phyloP scores from a whole-genome alignment of 2,888 invertebrate genomes.

The Chaetoderma sp. region DNA sequence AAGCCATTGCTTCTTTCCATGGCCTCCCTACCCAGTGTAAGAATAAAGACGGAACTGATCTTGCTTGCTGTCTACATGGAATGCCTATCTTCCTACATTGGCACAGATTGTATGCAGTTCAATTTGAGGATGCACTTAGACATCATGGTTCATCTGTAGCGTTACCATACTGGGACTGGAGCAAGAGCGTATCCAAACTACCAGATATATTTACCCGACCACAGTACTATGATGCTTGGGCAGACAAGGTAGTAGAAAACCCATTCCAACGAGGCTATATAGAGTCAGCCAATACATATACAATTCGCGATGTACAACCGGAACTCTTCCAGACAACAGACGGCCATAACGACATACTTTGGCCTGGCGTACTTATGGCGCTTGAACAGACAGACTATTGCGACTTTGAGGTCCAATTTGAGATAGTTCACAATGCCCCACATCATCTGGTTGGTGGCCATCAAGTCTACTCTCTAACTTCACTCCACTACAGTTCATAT shows the following conservation, averaged over 20 bases:
- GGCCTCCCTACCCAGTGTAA: constrained; percentile 23
- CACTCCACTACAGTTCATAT: neutral
- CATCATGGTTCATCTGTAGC: constrained; percentile 24
- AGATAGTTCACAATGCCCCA: constrained; percentile 22
- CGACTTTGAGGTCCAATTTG: constrained; percentile 21
- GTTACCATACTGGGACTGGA: constrained; percentile 44
- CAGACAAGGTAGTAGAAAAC: constrained; percentile 26
- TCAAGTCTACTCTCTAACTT: neutral
- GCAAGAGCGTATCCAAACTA: constrained; percentile 20
- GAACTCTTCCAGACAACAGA: constrained; percentile 29
- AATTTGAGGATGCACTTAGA: constrained; percentile 29
- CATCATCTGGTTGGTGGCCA: constrained; percentile 8
- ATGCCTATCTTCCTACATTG: constrained; percentile 32
- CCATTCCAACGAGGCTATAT: constrained; percentile 34
- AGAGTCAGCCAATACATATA: constrained; percentile 24
- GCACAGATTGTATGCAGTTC: constrained; percentile 28
- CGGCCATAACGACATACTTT: constrained; percentile 32
- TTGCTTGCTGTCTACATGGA: constrained; percentile 31
- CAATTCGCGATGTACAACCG: constrained; percentile 32
- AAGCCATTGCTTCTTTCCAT: constrained; percentile 22
- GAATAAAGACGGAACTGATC: neutral
- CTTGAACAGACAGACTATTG: constrained; percentile 8
- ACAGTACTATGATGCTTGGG: constrained; percentile 36
- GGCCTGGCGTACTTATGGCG: constrained; percentile 6
- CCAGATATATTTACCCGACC: constrained; percentile 27